Conservation (phyloP, 2,888 invertebrate species). For the Tipula confusa region DNA sequence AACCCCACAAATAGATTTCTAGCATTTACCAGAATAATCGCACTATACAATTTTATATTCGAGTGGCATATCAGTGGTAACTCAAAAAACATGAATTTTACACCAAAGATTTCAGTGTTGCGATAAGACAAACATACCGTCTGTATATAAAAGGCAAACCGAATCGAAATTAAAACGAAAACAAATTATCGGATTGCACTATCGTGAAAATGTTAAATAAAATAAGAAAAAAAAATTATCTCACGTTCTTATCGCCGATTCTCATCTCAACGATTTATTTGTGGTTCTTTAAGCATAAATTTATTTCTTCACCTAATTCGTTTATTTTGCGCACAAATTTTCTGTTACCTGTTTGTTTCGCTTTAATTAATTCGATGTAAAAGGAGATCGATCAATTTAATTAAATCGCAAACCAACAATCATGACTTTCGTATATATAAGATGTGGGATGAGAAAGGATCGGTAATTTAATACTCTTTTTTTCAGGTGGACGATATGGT, state of each 20-base stretch:
- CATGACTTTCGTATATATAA: not conserved
- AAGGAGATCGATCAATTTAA: not conserved
- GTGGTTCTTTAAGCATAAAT: not conserved
- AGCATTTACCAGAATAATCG: not conserved
- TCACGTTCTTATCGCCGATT: slow-evolving; percentile 1
- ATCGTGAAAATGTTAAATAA: slow-evolving; percentile 4
- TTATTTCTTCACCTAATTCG: not conserved
- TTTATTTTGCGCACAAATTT: not conserved
- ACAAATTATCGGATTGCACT: not conserved
- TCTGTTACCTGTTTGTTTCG: not conserved
- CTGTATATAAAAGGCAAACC: not conserved
- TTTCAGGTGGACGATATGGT: slow-evolving; percentile 6
- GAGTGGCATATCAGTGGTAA: no score
- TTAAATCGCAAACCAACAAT: not conserved
- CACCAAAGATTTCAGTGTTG: not conserved
- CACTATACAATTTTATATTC: not conserved
- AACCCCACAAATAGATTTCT: not conserved
- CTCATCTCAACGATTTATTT: not conserved
- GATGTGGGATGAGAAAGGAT: not conserved
- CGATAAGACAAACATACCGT: not conserved
- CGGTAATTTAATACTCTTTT: not conserved
- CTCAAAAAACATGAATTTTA: no score
- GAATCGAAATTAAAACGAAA: not conserved
- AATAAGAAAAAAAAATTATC: not conserved
- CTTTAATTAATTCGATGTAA: not conserved